A percentile compares a stretch with the other conserved stretches of the same genome.
phyloP scores from a whole-genome alignment of 2,797 vertebrate species.

The Halcyon leucocephala region DNA sequence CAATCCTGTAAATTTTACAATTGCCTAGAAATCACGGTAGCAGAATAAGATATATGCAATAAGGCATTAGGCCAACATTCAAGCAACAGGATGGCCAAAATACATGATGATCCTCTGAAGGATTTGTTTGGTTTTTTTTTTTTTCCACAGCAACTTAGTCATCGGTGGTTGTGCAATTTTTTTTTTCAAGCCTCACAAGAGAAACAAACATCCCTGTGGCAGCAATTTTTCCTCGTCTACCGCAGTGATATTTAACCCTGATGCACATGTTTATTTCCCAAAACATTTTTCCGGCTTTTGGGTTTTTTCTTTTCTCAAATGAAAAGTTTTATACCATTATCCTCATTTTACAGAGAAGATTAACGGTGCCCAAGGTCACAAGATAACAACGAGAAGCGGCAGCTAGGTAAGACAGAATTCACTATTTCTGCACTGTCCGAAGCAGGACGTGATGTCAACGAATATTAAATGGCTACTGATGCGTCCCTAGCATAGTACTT shows the following conservation, averaged over 20 bases:
- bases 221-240: neutral
- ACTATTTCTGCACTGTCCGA: neutral
- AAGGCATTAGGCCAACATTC: neutral
- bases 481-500: neutral
- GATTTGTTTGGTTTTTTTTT: accelerated
- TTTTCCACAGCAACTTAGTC: neutral
- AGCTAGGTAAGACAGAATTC: neutral
- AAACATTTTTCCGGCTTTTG: neutral
- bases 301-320: accelerated
- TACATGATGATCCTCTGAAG: neutral
- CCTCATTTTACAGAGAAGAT: neutral
- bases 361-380: conserved; percentile 48
- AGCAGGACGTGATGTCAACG: neutral
- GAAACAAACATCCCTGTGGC: neutral
- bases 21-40: accelerated
- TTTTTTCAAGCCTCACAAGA: neutral
- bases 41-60: neutral
- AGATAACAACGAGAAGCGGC: neutral
- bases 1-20: neutral
- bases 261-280: neutral
- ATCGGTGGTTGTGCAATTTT: neutral
- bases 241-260: neutral
- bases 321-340: neutral
- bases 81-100: neutral
- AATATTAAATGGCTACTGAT: neutral